Conservation (phyloP, 2,888 invertebrate species). For the Cylindroiulus punctatus region DNA sequence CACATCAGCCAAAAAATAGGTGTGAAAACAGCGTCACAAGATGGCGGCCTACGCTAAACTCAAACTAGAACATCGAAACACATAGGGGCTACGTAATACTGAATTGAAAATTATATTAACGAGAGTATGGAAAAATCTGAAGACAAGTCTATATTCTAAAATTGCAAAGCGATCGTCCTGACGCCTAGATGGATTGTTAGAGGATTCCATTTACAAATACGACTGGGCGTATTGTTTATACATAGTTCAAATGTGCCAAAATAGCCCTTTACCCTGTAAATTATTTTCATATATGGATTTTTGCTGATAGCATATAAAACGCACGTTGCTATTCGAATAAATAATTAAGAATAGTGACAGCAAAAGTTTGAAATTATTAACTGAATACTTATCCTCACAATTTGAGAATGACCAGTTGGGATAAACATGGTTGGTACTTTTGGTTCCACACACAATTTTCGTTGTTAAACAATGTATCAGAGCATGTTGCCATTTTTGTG, state of each 20-base stretch:
- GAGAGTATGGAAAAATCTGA: neutral
- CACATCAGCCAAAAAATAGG: constrained; percentile 23
- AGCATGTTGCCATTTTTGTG: too few species aligned
- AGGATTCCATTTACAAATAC: neutral
- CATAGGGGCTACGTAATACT: constrained; percentile 1
- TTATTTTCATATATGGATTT: neutral
- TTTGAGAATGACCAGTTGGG: neutral
- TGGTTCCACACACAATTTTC: neutral
- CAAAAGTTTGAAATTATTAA: neutral
- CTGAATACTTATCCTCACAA: neutral
- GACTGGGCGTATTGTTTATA: neutral
- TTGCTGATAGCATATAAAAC: neutral
- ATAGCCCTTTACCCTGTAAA: constrained; percentile 37
- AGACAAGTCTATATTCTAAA: neutral
- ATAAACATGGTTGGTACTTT: neutral
- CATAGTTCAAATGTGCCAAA: constrained; percentile 27
- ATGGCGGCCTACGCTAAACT: neutral
- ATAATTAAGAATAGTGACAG: neutral
- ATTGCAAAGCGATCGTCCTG: neutral
- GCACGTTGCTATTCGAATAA: neutral
- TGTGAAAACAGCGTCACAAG: neutral
- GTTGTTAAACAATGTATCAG: neutral
- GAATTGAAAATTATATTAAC: neutral
- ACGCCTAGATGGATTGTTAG: neutral
- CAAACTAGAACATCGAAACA: neutral